Base-by-base conservation (phyloP, 1,140 invertebrate genomes). In the Condylostylus longicornis region DNA sequence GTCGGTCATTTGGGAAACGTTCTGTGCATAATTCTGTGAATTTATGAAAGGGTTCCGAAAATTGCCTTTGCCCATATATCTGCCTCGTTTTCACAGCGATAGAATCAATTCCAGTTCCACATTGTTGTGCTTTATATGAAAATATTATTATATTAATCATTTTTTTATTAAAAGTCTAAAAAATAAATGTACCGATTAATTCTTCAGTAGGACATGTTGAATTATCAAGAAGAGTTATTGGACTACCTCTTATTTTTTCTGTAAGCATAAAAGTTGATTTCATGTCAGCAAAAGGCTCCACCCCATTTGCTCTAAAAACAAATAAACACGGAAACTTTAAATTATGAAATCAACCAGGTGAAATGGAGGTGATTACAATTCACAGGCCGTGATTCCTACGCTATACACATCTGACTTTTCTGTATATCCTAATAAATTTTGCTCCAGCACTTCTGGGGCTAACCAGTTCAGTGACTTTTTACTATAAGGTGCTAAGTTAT, bases 391-490 rank as follows among this genome's bases (percentile, higher is more conserved):
- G 40, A 93, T 81, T 22, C 89, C 89, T 33, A 91, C 44, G 45
- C 86, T 91, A 50, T 94, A 93, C 19, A 90, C 78, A 62, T 94
- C 89, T 4, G 84, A 86, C 48, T 82, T 82, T 52, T 81, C 77
- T 54, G 84, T 81, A 52, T 91, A 93, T 7, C 89, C 88, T 46
- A 70, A 67, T 38, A 93, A 63, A 66, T 91, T 90, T 75, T 89
- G 86, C 66, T 86, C 77, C 17, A 93, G 62, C n/a, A 93, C 59
- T 64, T 94, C 89, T 14, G 88, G 88, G 54, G 84, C 86, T 2
- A 87, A 66, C 83, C 85, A 91, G 57, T 85, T 84, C 2, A 91
- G 57, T 53, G 82, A 80, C 20, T 72, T 63, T 37, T 72, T 66
- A 23, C 72, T 74, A 18, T 72, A 70, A 2, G 69, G 62, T 5